These are phyloP conservation scores for Darevskia mixta DNA, from an alignment of 2,797 vertebrate species.

Conservation along the genomic window DNA sequence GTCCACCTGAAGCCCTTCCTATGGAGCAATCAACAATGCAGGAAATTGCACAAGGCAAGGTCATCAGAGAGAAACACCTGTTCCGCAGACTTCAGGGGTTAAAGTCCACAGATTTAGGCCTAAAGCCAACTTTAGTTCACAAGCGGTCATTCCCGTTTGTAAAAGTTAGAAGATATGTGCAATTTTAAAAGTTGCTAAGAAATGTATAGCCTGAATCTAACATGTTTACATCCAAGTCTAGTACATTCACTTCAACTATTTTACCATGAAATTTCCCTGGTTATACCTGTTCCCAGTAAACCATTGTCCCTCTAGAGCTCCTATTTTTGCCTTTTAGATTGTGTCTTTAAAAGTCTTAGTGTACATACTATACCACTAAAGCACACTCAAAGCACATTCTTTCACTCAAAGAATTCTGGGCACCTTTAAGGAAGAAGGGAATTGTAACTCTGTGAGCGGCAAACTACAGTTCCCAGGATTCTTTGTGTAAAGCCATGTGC, in stretches of 20 bases:
- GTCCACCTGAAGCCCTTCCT: background rate
- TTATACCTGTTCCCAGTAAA: background rate
- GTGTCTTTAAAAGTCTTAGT: background rate
- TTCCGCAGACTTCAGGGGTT: slow-evolving; percentile 56
- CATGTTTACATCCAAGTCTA: background rate
- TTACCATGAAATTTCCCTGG: background rate
- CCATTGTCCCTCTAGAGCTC: background rate
- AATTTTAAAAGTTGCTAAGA: background rate
- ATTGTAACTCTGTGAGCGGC: too few relatives aligned
- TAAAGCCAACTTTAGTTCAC: slow-evolving; percentile 12
- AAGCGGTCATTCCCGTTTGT: slow-evolving; percentile 9
- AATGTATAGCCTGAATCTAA: background rate
- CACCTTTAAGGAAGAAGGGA: too few relatives aligned
- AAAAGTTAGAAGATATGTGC: background rate
- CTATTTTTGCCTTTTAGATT: background rate
- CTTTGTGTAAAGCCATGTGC: too few relatives aligned
- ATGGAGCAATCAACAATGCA: background rate
- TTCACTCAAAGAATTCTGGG: too few relatives aligned
- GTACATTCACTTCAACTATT: background rate
- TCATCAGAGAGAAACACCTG: slow-evolving; percentile 45
- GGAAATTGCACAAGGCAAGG: slow-evolving; percentile 61
- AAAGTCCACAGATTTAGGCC: slow-evolving; percentile 61
- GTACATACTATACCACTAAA: too few relatives aligned
- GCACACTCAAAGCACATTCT: too few relatives aligned
- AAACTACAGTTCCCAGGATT: too few relatives aligned